A percentile compares a stretch with the other conserved stretches of the same genome.
Conservation (phyloP, 2,113 vertebrate species). For the human region GRCh38 chr3:105608001-105608500, state of each 20-base stretch:
- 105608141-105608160: background rate
- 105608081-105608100: background rate
- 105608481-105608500: too few species aligned
- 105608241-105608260: background rate
- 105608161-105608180: background rate
- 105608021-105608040: background rate
- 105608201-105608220: background rate
- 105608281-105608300: background rate
- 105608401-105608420: too few species aligned
- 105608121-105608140: conserved; percentile 13
- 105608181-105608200: background rate
- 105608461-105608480: too few species aligned
- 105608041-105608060: background rate
- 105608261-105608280: background rate
- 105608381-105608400: background rate
- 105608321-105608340: background rate
- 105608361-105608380: background rate
- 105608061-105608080: background rate
- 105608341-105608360: background rate
- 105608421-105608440: too few species aligned
- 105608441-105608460: too few species aligned
- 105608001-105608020: background rate
- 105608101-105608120: background rate
- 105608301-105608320: background rate
- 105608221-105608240: background rate